Conservation (phyloP, 2,113 vertebrate species). For the Alectura lathami region DNA sequence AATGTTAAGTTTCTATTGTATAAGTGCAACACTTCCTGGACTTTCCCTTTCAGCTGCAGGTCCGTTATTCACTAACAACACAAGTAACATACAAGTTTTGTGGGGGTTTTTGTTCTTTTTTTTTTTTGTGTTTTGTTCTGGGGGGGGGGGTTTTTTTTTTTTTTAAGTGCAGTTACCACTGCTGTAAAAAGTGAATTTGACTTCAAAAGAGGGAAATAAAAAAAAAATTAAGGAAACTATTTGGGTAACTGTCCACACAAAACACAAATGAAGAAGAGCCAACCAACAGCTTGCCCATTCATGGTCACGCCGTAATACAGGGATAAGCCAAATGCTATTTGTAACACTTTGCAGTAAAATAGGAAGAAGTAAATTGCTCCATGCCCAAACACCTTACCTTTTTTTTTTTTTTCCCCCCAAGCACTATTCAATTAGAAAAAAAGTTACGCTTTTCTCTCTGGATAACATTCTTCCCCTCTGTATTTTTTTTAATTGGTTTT, state of each 20-base stretch:
- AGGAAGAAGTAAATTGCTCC: not conserved
- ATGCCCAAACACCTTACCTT: not conserved
- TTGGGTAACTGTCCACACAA: not conserved
- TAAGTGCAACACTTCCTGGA: not conserved
- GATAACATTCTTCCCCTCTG: not conserved
- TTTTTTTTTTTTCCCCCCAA: not conserved
- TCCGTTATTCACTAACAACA: not conserved
- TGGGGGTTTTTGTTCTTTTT: not conserved
- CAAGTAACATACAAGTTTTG: not conserved
- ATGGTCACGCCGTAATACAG: accelerated
- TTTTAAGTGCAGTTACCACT: not conserved
- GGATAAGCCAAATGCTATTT: not conserved
- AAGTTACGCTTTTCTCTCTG: not conserved
- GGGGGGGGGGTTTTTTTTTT: not conserved
- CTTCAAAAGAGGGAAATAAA: not conserved
- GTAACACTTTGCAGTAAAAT: not conserved
- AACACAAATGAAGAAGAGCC: not conserved
- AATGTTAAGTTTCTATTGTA: not conserved
- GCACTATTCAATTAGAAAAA: not conserved
- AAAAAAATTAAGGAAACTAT: not conserved
- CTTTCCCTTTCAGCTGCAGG: not conserved
- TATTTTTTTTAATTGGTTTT: not conserved
- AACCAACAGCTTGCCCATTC: not conserved
- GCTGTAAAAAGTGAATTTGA: not conserved
- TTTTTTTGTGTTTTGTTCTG: not conserved